Base-by-base conservation (phyloP, 2,113 vertebrate species). In the Ammospiza nelsoni region DNA sequence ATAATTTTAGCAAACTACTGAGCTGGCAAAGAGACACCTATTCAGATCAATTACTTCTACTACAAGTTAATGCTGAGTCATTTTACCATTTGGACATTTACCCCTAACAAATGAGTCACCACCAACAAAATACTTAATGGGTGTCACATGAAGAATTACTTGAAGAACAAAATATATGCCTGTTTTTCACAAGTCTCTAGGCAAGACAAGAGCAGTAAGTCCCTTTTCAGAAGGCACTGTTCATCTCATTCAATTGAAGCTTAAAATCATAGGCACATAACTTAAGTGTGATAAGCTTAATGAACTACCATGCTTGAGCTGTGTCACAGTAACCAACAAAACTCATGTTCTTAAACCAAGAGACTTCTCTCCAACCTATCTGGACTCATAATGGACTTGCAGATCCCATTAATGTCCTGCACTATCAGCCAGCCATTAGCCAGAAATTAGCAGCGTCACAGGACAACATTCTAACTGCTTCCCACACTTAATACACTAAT, bases 71-170 rank as follows among this genome's bases (percentile, higher is more conserved):
- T 81, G 87, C 68, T 52, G 84, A 94, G 44, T 84, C 19, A 74
- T 90, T 95, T 87, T 77, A 71, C 85, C 83, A 90, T 71, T 78
- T 95, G 90, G 82, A 84, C 61, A 78, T 68, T 59, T 78, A 92
- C 73, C 33, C 67, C 82, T 35, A 71, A 89, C 41, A 78, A 89
- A 78, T 75, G 52, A 96, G 33, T 87, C 82, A 84, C 43, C 43
- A 78, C 9, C 59, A 93, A 17, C 59, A 90, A 94, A 76, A 73
- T 51, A 78, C 48, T 67, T 90, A 74, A 52, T 62, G 71, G 44
- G 19, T 67, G 31, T 84, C 48, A 81, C 31, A 74, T 22, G 54
- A 86, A 66, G 15, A 54, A 35, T 9, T 74, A 15, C 51, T 54
- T 41, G 27, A 87, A 58, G 49, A 71, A 43, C 37, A 85, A 95